phyloP scores from a whole-genome alignment of 2,113 vertebrate genomes.

The Cephalopholis sonnerati region DNA sequence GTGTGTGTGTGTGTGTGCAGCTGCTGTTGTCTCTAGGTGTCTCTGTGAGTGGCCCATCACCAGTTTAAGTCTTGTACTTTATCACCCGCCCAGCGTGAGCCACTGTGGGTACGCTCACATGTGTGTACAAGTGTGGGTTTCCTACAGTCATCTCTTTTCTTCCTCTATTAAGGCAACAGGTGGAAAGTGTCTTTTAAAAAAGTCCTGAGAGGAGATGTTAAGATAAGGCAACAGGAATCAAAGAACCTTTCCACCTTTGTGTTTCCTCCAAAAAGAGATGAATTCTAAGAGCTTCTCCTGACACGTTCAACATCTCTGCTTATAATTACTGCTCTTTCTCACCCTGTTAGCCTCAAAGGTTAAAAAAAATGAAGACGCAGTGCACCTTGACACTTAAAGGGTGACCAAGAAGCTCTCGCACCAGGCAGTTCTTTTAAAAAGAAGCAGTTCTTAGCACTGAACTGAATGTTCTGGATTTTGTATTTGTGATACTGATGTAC shows the following conservation, averaged over 20 bases:
- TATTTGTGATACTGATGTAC: constrained; percentile 4
- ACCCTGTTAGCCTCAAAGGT: neutral
- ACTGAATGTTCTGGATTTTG: neutral
- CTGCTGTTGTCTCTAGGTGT: constrained; percentile 35
- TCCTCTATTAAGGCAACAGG: constrained; percentile 36
- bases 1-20: too few species aligned
- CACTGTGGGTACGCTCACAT: neutral
- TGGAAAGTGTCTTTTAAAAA: constrained; percentile 41
- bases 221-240: constrained; percentile 17
- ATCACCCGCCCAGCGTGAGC: constrained; percentile 48
- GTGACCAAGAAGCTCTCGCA: neutral
- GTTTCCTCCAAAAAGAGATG: constrained; percentile 28
- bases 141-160: constrained; percentile 3
- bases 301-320: constrained; percentile 4
- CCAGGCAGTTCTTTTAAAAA: neutral
- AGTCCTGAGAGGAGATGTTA: neutral
- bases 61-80: constrained; percentile 24
- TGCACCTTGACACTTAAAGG: neutral
- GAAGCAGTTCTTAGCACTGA: neutral
- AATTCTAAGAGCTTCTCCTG: constrained; percentile 21
- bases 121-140: constrained; percentile 36
- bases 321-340: constrained; percentile 3
- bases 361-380: neutral
- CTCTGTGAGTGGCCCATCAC: constrained; percentile 40
- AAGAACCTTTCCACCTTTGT: constrained; percentile 32